Evolutionary conservation across 2,888 invertebrate genomes (phyloP).

Genomic region (Azorinus chamasolen): DNA sequence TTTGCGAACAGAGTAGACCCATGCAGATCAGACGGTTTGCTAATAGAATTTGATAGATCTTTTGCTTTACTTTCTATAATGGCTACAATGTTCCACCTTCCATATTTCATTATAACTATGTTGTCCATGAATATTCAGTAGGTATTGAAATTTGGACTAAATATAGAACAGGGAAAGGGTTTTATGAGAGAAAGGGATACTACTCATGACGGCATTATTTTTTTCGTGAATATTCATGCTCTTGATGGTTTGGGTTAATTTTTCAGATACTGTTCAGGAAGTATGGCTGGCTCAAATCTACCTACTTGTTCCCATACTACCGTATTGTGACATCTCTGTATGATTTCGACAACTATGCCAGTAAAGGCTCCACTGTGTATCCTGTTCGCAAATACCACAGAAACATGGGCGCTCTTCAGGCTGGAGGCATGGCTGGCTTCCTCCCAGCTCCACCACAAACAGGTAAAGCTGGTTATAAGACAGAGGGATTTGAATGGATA

Average conservation of each 20-base stretch:
- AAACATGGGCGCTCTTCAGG: conserved; percentile 68
- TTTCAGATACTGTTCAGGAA: conserved; percentile 83
- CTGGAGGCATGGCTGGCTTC: conserved; percentile 35
- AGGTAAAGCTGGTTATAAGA: conserved; percentile 2
- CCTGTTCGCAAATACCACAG: conserved; percentile 82
- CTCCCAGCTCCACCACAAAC: conserved; percentile 54
- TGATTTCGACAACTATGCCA: conserved; percentile 85
- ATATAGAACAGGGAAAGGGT: no score
- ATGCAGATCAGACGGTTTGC: no score
- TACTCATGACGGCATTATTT: background rate
- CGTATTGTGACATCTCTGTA: conserved; percentile 76
- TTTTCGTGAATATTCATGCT: background rate
- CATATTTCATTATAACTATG: no score
- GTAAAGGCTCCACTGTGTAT: conserved; percentile 84
- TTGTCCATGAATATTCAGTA: no score
- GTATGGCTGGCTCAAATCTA: conserved; percentile 84
- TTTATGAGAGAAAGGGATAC: no score
- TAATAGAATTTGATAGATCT: no score
- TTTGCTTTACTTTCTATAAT: no score
- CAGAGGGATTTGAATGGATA: no score
- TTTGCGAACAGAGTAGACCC: no score
- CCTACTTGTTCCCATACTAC: conserved; percentile 82
- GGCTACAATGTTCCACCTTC: no score
- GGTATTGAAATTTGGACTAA: no score
- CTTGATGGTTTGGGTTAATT: background rate